phyloP scores from a whole-genome alignment of 2,113 vertebrate species.

The Ia io region DNA sequence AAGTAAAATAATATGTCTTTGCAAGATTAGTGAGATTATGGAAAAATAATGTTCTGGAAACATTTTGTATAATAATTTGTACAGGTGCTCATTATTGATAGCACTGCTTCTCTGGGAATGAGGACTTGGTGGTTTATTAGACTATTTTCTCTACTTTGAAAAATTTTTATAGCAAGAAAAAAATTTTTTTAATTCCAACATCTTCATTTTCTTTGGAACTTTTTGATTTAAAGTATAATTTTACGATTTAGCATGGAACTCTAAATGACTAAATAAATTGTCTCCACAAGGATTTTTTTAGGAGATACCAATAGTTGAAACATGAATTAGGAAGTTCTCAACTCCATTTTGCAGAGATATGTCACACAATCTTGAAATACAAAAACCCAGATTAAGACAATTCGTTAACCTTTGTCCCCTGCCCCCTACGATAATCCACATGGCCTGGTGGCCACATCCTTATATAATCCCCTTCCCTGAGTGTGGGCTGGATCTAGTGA shows the following conservation, averaged over 20 bases:
- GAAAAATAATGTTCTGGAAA: not conserved
- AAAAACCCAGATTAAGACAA: not conserved
- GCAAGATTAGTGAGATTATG: not conserved
- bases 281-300: not conserved
- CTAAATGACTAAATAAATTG: not conserved
- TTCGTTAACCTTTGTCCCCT: not conserved
- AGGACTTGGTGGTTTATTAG: not conserved
- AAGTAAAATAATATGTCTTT: not conserved
- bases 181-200: not conserved
- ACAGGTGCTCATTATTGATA: not conserved
- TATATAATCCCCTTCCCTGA: not conserved
- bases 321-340: not conserved
- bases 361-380: not conserved
- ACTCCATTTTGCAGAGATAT: not conserved
- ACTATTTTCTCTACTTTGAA: not conserved
- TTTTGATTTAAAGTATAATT: not conserved
- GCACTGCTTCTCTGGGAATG: not conserved
- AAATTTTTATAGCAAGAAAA: not conserved
- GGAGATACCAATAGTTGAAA: not conserved
- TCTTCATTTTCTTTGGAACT: not conserved
- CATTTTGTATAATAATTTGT: not conserved
- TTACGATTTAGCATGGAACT: not conserved
- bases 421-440: not conserved
- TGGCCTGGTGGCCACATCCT: fast-evolving
- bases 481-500: not conserved